Evolutionary conservation across 2,797 vertebrate genomes (phyloP), one percentile per base, ranked within the genome.

Genomic region (Percopsis omiscomaycus): DNA sequence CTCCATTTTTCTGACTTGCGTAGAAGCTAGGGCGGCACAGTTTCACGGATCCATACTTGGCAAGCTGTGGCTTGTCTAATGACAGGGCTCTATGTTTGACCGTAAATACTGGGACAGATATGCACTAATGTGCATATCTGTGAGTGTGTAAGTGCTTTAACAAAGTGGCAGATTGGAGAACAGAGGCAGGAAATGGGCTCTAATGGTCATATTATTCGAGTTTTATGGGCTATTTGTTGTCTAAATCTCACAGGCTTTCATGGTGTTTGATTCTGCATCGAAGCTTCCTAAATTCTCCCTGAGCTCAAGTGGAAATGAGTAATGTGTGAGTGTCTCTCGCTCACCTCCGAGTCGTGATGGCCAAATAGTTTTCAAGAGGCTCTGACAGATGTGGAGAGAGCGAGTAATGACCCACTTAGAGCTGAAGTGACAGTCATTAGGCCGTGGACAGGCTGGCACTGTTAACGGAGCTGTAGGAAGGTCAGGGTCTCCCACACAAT

Each of bases 381-480:
- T 73, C 76, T 82, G 75, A 83, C 80, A 83, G 84, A 86, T 69
- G 73, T 61, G 60, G 27, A 59, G 71, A 80, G 75, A 79, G 79
- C 66, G 72, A 56, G 70, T 89, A 89, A 91, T 86, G 83, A 78
- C 70, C 81, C 84, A 88, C 88, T 90, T 90, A 90, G 73, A 64
- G 49, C 70, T 81, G 67, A 87, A 84, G 73, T 83, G 84, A 84
- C 80, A 82, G 73, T 48, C 74, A 68, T 83, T 81, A 70, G 68
- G 56, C 75, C 68, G 71, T 30, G 46, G 66, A 45, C 8, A 46
- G 28, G 15, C 32, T 71, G 69, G 72, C 84, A 74, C 66, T 64
- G 86, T 71, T 65, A 71, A 82, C 82, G 75, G 86, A 84, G 75
- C 75, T 66, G 80, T 76, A 74, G 69, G 77, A 79, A 84, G 86